Evolutionary conservation across 2,113 vertebrate genomes (phyloP).

Genomic region (Syngnathoides biaculeatus): DNA sequence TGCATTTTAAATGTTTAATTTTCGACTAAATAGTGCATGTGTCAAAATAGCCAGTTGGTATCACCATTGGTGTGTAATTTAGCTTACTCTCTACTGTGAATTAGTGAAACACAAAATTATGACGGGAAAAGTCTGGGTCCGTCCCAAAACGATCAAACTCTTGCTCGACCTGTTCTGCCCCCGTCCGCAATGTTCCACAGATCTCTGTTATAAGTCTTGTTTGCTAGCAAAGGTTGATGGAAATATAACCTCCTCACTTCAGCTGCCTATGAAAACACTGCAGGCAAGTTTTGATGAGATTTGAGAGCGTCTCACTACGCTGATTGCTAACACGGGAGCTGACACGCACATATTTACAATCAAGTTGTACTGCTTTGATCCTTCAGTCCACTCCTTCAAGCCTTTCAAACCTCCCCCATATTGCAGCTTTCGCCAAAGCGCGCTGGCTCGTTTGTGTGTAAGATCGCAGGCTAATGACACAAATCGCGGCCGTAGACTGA

Average conservation of each 20-base stretch:
- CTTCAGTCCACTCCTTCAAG: slow-evolving; percentile 29
- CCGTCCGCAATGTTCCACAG: not conserved
- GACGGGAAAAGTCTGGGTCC: not conserved
- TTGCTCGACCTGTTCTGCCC: not conserved
- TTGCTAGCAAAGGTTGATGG: not conserved
- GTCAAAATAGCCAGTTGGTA: not conserved
- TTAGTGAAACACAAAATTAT: not conserved
- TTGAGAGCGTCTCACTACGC: slow-evolving; percentile 26
- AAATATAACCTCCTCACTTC: slow-evolving; percentile 26
- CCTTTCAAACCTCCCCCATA: slow-evolving; percentile 38
- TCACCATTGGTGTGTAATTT: not conserved
- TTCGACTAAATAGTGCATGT: no score
- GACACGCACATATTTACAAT: slow-evolving; percentile 61
- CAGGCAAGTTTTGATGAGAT: slow-evolving; percentile 36
- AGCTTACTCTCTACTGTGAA: not conserved
- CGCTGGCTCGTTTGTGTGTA: slow-evolving; percentile 46
- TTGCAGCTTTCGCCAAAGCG: slow-evolving; percentile 31
- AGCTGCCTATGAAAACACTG: slow-evolving; percentile 57
- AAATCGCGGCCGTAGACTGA: slow-evolving; percentile 62
- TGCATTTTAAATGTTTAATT: no score
- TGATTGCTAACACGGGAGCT: slow-evolving; percentile 45
- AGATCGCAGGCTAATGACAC: slow-evolving; percentile 58
- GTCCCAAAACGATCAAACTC: not conserved
- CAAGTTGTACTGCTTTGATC: slow-evolving; percentile 51
- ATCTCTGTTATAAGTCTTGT: not conserved